phyloP scores from a whole-genome alignment of 1,140 invertebrate species.

The Zaprionus ornatus region DNA sequence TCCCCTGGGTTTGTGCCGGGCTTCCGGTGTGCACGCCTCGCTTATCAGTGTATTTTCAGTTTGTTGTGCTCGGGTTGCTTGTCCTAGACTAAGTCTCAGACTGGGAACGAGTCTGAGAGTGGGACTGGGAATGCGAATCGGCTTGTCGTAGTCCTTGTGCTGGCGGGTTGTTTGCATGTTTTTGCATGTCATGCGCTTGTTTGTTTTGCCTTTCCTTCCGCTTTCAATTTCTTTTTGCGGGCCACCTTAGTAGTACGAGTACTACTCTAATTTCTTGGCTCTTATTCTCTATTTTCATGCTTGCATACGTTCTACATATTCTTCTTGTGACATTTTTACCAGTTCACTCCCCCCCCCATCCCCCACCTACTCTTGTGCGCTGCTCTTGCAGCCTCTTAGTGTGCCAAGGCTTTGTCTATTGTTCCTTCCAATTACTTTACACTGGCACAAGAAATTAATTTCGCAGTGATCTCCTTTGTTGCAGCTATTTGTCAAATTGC shows the following conservation, averaged over 20 bases:
- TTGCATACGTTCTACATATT: slow-evolving; percentile 56
- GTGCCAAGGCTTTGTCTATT: slow-evolving; percentile 54
- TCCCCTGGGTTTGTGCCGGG: slow-evolving; percentile 26
- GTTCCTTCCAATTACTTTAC: slow-evolving; percentile 42
- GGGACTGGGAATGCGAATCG: slow-evolving; percentile 15
- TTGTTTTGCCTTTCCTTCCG: slow-evolving; percentile 78
- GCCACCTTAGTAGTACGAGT: slow-evolving; percentile 27
- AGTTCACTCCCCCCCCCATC: too few relatives aligned
- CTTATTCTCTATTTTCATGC: slow-evolving; percentile 34
- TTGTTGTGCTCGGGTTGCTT: slow-evolving; percentile 36
- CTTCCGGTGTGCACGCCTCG: slow-evolving; percentile 71
- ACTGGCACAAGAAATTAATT: slow-evolving; percentile 52
- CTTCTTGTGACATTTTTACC: slow-evolving; percentile 61
- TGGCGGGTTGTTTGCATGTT: slow-evolving; percentile 23
- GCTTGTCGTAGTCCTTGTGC: slow-evolving; percentile 8
- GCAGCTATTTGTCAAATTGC: slow-evolving; percentile 37
- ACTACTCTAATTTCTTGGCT: slow-evolving; percentile 23
- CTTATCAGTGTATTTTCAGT: slow-evolving; percentile 77
- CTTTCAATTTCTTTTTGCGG: slow-evolving; percentile 68
- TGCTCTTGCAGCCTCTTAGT: slow-evolving; percentile 34
- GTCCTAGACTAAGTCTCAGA: slow-evolving; percentile 16
- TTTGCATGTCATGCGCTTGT: slow-evolving; percentile 81
- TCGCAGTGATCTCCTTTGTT: slow-evolving; percentile 30
- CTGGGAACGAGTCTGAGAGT: neutral
- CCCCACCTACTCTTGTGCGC: too few relatives aligned